Base-by-base conservation (phyloP, 2,113 vertebrate genomes). In the Centropus bengalensis region DNA sequence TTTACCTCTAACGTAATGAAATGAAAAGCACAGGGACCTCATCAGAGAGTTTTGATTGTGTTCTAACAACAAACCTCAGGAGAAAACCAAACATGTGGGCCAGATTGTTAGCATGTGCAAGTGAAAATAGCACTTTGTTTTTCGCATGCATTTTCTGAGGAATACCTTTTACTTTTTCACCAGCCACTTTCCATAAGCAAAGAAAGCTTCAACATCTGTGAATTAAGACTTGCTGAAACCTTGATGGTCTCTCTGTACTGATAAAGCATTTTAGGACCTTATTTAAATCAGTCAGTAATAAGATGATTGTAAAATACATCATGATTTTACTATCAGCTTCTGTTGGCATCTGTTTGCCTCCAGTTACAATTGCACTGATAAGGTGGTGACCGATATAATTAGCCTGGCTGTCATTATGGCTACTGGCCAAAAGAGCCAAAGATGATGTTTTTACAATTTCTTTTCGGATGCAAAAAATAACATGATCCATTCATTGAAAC, bases 311-410 rank as follows among this genome's bases (percentile, higher is more conserved):
- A 71, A 96, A 95, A 83, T 77, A 83, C 51, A 92, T 71, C 86
- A 90, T 95, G 95, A 93, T 96, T 97, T 97, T 93, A 96, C 92
- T 94, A 82, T 63, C 64, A 91, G 89, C 71, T 93, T 79, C 94
- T 88, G 91, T 83, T 93, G 96, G 90, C 49, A 47, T 91, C 85
- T 70, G 33, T 82, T 93, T 94, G 86, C 91, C 81, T 95, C 88
- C 86, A 97, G 94, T 96, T 91, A 96, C 6, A 30, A 92, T 32
- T 77, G 76, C 59, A 15, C 91, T 62, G 83, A 80, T 96, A 86
- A 93, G 88, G 82, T 81, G 86, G 49, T 97, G 97, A 95, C 78
- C 44, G 2, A 59, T 51, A 49, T 70, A 94, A 96, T 96, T 95
- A 97, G 94, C 60, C 93, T 88, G 86, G 84, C 87, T 94, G 78